Evolutionary conservation across 2,113 vertebrate species (phyloP).

Genomic region (Thermophis baileyi): DNA sequence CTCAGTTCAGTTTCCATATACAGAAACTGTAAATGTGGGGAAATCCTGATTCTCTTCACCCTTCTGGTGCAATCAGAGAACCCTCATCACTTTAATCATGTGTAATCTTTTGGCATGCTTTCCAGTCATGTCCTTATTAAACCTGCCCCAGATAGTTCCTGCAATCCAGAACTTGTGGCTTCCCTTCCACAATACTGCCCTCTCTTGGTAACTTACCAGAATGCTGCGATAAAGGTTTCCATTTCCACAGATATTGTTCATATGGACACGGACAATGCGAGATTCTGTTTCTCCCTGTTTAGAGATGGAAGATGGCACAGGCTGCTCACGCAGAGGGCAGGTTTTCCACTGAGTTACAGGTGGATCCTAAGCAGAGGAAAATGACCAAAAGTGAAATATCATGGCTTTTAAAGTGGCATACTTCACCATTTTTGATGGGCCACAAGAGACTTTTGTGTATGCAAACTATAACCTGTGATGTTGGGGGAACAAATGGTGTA

Average conservation of each 20-base stretch:
- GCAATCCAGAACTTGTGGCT: neutral
- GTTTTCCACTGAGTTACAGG: neutral
- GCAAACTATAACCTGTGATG: neutral
- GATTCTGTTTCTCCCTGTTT: slow-evolving; percentile 74
- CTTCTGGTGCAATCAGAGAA: neutral
- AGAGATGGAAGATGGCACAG: slow-evolving; percentile 46
- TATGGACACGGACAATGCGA: slow-evolving; percentile 78
- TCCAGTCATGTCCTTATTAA: neutral
- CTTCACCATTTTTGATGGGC: neutral
- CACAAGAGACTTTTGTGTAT: neutral
- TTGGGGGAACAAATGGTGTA: neutral
- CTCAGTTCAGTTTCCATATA: neutral
- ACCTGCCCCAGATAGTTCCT: neutral
- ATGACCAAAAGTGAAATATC: neutral
- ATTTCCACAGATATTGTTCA: slow-evolving; percentile 73
- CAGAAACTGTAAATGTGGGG: neutral
- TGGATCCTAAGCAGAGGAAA: neutral
- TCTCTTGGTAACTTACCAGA: slow-evolving; percentile 68
- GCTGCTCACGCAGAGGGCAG: slow-evolving; percentile 14
- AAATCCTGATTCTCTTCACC: neutral
- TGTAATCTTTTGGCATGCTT: neutral
- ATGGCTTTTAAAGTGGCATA: neutral
- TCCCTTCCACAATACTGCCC: too few relatives aligned
- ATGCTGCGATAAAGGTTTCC: slow-evolving; percentile 88
- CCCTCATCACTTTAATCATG: neutral